Conservation (phyloP, 1,140 invertebrate species). For the Drosophila truncata region DNA sequence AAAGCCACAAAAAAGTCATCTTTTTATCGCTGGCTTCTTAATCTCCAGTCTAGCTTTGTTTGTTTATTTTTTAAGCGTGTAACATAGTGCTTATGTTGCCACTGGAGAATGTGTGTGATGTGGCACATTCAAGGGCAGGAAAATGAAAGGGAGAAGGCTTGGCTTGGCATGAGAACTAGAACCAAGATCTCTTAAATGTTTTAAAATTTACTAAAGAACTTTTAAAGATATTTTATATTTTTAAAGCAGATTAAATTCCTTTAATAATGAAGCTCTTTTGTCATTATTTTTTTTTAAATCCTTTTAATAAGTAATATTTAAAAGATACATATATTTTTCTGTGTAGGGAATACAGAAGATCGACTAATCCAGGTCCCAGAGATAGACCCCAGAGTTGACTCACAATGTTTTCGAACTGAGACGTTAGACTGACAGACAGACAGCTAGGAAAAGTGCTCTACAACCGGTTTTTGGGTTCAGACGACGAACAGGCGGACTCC, state of each 20-base stretch:
- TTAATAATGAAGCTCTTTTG: background rate
- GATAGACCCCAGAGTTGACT: conserved; percentile 40
- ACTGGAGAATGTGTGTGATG: conserved; percentile 3
- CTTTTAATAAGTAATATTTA: background rate
- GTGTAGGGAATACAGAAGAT: background rate
- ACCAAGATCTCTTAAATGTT: background rate
- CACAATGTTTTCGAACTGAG: conserved; percentile 31
- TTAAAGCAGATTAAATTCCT: background rate
- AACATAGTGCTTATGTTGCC: background rate
- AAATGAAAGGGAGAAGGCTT: conserved; percentile 23
- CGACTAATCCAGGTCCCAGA: background rate
- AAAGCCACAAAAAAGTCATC: conserved; percentile 32
- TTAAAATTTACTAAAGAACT: background rate
- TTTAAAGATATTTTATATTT: background rate
- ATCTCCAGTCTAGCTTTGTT: conserved; percentile 5
- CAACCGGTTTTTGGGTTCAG: conserved; percentile 53
- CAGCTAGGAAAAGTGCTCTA: conserved; percentile 36
- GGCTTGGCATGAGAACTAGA: background rate
- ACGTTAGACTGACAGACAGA: conserved; percentile 14
- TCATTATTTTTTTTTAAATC: background rate
- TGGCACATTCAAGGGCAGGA: conserved; percentile 8
- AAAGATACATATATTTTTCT: background rate
- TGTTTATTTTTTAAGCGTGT: background rate
- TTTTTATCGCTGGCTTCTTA: conserved; percentile 5
- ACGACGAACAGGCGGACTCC: conserved; percentile 1